Percentiles rank a stretch among this genome's conserved stretches.
Evolutionary conservation across 2,888 invertebrate genomes (phyloP).

Genomic region (Holacanthella duospinosa): DNA sequence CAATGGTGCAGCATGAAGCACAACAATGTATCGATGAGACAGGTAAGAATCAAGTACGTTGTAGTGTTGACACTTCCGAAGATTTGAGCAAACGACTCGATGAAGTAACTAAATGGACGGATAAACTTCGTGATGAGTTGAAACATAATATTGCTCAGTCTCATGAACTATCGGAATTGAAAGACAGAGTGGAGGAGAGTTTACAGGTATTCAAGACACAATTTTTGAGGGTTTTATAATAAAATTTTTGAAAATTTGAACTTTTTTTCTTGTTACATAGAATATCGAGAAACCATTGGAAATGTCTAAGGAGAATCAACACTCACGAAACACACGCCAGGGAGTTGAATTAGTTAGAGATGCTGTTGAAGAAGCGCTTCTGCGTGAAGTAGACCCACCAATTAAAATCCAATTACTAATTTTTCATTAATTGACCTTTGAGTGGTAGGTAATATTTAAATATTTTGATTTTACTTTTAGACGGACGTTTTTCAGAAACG

Average conservation of each 20-base stretch:
- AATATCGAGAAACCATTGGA: slow-evolving; percentile 83
- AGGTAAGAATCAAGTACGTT: slow-evolving; percentile 27
- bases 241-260: background rate
- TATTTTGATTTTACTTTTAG: background rate
- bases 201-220: slow-evolving; percentile 17
- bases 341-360: slow-evolving; percentile 85
- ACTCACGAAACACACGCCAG: slow-evolving; percentile 78
- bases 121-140: slow-evolving; percentile 29
- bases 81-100: slow-evolving; percentile 31
- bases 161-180: slow-evolving; percentile 31
- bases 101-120: slow-evolving; percentile 30
- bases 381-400: slow-evolving; percentile 61
- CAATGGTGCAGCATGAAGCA: slow-evolving; percentile 30
- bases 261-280: slow-evolving; percentile 42
- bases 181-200: slow-evolving; percentile 30
- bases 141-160: slow-evolving; percentile 31
- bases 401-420: background rate
- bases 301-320: slow-evolving; percentile 86
- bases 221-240: background rate
- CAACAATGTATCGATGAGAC: slow-evolving; percentile 27
- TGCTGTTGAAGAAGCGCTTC: slow-evolving; percentile 69
- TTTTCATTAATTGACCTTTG: too few species aligned
- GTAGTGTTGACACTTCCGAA: slow-evolving; percentile 29
- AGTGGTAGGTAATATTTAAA: too few species aligned
- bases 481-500: background rate